These are phyloP conservation scores for Xanthia icteritia DNA, from an alignment of 2,888 invertebrate genomes.

Conservation along the genomic window DNA sequence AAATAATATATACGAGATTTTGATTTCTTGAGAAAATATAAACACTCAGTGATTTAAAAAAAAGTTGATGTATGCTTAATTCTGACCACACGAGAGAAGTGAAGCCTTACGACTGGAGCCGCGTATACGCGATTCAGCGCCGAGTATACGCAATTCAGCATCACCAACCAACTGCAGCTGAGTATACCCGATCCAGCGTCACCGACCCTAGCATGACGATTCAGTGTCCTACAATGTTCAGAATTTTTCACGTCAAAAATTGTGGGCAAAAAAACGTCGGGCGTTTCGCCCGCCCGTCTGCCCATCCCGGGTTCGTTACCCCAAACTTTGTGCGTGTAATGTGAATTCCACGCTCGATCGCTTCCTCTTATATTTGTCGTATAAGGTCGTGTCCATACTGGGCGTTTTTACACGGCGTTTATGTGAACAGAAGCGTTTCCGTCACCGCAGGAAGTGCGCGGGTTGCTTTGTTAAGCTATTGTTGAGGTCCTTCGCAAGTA, in stretches of 20 bases:
- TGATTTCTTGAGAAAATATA: neutral
- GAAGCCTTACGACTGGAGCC: no score
- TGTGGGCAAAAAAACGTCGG: slow-evolving; percentile 15
- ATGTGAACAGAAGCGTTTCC: slow-evolving; percentile 40
- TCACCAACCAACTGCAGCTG: no score
- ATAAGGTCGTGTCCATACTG: slow-evolving; percentile 12
- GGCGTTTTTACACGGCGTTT: slow-evolving; percentile 27
- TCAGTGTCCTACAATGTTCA: no score
- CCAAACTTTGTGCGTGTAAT: slow-evolving; percentile 49
- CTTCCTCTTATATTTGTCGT: slow-evolving; percentile 36
- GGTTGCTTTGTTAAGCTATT: slow-evolving; percentile 29
- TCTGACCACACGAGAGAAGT: no score
- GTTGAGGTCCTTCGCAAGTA: slow-evolving; percentile 32
- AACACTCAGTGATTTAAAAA: no score
- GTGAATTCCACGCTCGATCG: slow-evolving; percentile 49
- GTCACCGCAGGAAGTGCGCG: slow-evolving; percentile 21
- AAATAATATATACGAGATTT: neutral
- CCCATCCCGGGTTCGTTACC: slow-evolving; percentile 49
- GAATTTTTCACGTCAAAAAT: no score
- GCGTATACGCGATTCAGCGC: no score
- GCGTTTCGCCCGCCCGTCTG: slow-evolving; percentile 50
- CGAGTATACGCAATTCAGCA: no score
- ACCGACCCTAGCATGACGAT: no score
- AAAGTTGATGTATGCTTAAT: no score
- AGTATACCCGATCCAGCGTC: no score